Base-by-base conservation (phyloP, 1,140 invertebrate species). In the Platyura marginata region DNA sequence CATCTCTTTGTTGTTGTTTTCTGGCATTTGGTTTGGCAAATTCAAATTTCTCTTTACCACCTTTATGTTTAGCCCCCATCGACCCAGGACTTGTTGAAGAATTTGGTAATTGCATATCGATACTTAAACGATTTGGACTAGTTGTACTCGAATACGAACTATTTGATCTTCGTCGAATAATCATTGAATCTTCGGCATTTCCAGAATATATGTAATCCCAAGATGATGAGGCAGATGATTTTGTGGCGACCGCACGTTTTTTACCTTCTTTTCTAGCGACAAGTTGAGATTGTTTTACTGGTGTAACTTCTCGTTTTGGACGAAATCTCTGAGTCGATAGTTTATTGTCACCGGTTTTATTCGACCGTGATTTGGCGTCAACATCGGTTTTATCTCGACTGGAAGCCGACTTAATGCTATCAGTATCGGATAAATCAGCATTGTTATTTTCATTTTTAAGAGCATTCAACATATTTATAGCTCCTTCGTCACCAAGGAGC, bases 391-490 rank as follows among this genome's bases (percentile, higher is more conserved):
- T 46, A 4, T 44, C 46, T 23, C 45, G 47, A 22, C 45, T 41
- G 4, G 45, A 46, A 18, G 16, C 18, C 4, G 9, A 4, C 19
- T n/a, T n/a, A 18, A n/a, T 38, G n/a, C 44, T 20, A 19, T 36
- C 44, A 42, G 46, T 43, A 21, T 47, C 48, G n/a, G 48, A 44
- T 16, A 48, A 41, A 23, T 49, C 41, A 3, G 35, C 21, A 34
- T 63, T 65, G 25, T 51, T 51, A 42, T 68, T 67, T 10, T 66
- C 67, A 43, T 72, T 71, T 49, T 79, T 74, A 2, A 84, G 67
- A 18, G 82, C 77, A 50, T 84, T 83, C 13, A 88, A 63, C 69
- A 88, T 79, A 59, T 86, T 86, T 1, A 85, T 78, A 2, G 83
- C 81, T 1, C 84, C 84, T 56, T 88, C 84, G 57, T 87, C 84